Conservation (phyloP, 2,113 vertebrate species). For the Larimichthys polyactis region DNA sequence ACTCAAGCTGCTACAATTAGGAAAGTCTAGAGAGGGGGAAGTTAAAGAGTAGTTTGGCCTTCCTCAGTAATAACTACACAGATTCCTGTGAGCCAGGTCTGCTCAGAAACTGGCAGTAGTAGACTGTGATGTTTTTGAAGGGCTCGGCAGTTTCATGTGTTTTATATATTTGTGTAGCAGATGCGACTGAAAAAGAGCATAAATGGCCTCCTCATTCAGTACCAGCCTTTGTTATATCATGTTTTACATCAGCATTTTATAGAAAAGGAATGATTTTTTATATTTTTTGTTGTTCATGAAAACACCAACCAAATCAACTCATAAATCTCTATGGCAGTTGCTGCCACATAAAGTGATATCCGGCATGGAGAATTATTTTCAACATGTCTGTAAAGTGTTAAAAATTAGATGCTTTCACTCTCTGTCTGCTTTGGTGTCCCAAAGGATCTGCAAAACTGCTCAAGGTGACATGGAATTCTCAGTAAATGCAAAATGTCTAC, state of each 20-base stretch:
- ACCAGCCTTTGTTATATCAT: background rate
- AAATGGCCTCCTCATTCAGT: background rate
- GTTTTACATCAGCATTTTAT: constrained; percentile 4
- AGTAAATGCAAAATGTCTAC: constrained; percentile 5
- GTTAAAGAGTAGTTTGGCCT: constrained; percentile 30
- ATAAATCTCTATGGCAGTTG: background rate
- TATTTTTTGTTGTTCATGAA: background rate
- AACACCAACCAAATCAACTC: background rate
- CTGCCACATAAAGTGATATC: background rate
- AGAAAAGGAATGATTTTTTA: background rate
- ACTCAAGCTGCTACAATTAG: constrained; percentile 17
- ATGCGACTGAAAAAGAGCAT: background rate
- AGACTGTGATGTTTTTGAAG: background rate
- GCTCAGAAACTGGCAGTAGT: constrained; percentile 10
- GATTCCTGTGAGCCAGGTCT: constrained; percentile 3
- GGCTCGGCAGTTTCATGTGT: background rate
- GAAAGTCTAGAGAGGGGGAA: constrained; percentile 23
- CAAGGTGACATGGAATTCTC: constrained; percentile 12
- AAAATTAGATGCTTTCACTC: background rate
- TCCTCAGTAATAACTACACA: constrained; percentile 29
- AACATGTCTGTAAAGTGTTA: background rate
- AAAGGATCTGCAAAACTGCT: background rate
- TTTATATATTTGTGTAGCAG: background rate
- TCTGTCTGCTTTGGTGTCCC: background rate
- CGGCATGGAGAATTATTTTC: background rate